Evolutionary conservation across 2,888 invertebrate genomes (phyloP).

Genomic region (Drosophila affinis): DNA sequence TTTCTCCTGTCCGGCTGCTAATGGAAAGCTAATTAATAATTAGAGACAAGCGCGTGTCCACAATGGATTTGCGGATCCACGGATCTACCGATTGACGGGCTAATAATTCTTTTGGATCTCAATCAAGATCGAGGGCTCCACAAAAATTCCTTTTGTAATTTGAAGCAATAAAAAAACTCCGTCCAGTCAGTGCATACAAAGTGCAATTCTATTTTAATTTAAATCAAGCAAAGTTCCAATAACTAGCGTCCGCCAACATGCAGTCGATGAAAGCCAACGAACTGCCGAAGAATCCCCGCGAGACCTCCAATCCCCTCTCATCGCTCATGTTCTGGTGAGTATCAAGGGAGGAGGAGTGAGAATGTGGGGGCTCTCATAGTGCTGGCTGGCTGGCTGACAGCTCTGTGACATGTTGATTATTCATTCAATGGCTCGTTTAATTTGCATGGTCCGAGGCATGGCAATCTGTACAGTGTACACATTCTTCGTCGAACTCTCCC

Average conservation of each 20-base stretch:
- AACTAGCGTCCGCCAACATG: constrained; percentile 60
- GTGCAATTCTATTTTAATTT: constrained; percentile 24
- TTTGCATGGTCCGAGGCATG: constrained; percentile 44
- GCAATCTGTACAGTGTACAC: constrained; percentile 22
- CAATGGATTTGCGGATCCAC: neutral
- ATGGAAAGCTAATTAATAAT: constrained; percentile 65
- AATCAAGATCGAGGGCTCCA: constrained; percentile 13
- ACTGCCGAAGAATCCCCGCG: constrained; percentile 84
- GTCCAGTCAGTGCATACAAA: constrained; percentile 3
- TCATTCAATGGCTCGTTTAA: constrained; percentile 65
- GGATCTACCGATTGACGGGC: constrained; percentile 18
- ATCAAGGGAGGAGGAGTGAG: neutral
- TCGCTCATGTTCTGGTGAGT: constrained; percentile 86
- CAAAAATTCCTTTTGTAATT: constrained; percentile 29
- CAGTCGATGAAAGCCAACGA: constrained; percentile 83
- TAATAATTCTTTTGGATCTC: constrained; percentile 56
- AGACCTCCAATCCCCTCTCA: constrained; percentile 86
- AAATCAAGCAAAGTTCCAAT: constrained; percentile 12
- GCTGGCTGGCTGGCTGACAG: constrained; percentile 27
- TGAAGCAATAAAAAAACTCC: constrained; percentile 29
- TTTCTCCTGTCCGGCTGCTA: constrained; percentile 32
- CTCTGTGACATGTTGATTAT: constrained; percentile 49
- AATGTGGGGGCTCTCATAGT: neutral
- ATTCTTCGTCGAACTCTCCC: neutral
- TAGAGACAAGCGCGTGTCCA: constrained; percentile 65